Conservation (phyloP, 2,797 vertebrate genomes). For the Emys orbicularis region DNA sequence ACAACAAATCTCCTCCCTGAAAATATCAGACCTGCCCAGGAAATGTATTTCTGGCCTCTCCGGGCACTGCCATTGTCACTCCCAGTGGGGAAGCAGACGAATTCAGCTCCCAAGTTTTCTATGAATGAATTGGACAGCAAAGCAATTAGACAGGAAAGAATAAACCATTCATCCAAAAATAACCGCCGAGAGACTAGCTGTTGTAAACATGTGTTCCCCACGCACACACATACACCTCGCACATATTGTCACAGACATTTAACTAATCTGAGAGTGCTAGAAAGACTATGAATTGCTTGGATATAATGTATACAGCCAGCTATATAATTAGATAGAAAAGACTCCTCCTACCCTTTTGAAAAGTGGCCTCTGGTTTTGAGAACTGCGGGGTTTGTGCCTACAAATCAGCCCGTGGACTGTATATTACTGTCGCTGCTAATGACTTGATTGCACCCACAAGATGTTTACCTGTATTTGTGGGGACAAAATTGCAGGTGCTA, state of each 20-base stretch:
- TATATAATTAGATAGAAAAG: conserved; percentile 32
- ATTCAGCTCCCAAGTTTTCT: conserved; percentile 41
- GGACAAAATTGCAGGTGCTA: not conserved
- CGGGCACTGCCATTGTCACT: not conserved
- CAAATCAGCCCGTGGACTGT: not conserved
- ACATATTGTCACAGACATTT: not conserved
- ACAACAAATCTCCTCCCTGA: conserved; percentile 8
- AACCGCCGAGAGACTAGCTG: conserved; percentile 11
- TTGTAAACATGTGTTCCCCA: conserved; percentile 47
- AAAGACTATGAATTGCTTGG: not conserved
- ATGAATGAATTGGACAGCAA: conserved; percentile 60
- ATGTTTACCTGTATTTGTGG: not conserved
- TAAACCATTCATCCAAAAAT: conserved; percentile 52
- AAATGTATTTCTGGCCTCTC: not conserved
- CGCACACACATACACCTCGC: not conserved
- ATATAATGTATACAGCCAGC: accelerated
- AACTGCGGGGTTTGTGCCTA: not conserved
- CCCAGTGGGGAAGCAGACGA: not conserved
- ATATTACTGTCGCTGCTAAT: not conserved
- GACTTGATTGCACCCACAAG: not conserved
- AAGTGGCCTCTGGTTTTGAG: not conserved
- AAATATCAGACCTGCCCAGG: not conserved
- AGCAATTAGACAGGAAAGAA: conserved; percentile 44
- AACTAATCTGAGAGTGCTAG: not conserved
- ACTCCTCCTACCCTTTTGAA: accelerated